Conservation (phyloP, 2,113 vertebrate genomes). For the Mesoclemmys tuberculata region DNA sequence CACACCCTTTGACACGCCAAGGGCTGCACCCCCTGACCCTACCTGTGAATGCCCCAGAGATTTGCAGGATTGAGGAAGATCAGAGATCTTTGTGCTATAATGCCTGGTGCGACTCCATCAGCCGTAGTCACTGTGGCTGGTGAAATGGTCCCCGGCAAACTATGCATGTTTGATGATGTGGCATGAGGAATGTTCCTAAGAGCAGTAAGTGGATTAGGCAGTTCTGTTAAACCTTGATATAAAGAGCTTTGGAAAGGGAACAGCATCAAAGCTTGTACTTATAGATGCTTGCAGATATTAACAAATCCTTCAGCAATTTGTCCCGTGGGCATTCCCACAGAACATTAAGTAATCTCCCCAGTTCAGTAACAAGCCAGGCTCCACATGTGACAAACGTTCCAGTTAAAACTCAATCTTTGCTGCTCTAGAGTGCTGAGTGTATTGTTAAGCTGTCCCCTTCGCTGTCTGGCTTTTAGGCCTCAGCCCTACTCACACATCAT, state of each 20-base stretch:
- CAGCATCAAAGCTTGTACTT: neutral
- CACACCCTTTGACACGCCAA: no score
- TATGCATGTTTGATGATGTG: no score
- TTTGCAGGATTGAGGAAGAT: no score
- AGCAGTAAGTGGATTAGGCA: neutral
- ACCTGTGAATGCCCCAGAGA: no score
- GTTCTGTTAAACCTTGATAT: neutral
- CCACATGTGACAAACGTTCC: neutral
- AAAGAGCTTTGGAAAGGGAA: neutral
- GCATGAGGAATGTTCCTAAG: neutral
- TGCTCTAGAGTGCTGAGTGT: neutral
- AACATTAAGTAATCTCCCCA: neutral
- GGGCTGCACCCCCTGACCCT: no score
- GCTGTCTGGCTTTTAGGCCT: neutral
- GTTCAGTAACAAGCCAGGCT: neutral
- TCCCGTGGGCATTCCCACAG: slow-evolving; percentile 39
- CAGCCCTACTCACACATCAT: neutral
- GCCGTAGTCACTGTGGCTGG: no score
- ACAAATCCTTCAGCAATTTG: neutral
- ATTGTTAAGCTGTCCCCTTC: neutral
- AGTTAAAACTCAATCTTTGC: neutral
- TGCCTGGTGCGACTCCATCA: no score
- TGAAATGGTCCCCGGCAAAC: no score
- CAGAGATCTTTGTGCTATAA: no score
- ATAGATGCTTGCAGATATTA: slow-evolving; percentile 35